phyloP scores from a whole-genome alignment of 2,113 vertebrate genomes.

The Anhinga rufa region DNA sequence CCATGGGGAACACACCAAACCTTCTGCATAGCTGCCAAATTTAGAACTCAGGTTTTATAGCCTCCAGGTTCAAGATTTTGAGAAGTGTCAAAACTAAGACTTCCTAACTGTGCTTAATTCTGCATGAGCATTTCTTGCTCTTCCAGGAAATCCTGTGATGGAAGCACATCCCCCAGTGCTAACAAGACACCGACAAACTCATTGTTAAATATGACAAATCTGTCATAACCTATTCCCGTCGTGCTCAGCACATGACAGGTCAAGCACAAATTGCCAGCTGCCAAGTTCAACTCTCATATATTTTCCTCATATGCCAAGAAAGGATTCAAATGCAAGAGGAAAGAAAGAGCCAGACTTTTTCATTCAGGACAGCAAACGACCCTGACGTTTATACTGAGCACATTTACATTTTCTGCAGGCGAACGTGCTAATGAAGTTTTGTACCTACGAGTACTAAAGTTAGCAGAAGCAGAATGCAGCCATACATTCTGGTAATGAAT shows the following conservation, averaged over 20 bases:
- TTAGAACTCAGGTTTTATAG: background rate
- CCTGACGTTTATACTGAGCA: background rate
- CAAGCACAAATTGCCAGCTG: background rate
- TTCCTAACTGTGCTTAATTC: background rate
- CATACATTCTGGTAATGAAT: background rate
- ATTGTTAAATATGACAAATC: background rate
- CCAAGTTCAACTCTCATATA: background rate
- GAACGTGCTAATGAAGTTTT: background rate
- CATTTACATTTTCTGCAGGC: background rate
- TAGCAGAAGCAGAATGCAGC: background rate
- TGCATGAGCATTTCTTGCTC: background rate
- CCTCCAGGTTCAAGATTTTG: background rate
- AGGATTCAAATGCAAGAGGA: background rate
- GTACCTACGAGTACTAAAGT: background rate
- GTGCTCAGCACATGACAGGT: background rate
- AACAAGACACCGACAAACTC: background rate
- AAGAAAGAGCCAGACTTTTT: background rate
- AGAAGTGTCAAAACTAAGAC: background rate
- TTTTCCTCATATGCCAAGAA: background rate
- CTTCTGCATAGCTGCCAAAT: background rate
- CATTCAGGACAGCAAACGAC: background rate
- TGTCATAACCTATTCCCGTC: background rate
- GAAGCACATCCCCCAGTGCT: background rate
- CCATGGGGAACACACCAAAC: background rate
- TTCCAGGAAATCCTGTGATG: background rate